These are phyloP conservation scores for Crocidura indochinensis DNA, from an alignment of 2,797 vertebrate species.

Conservation along the genomic window DNA sequence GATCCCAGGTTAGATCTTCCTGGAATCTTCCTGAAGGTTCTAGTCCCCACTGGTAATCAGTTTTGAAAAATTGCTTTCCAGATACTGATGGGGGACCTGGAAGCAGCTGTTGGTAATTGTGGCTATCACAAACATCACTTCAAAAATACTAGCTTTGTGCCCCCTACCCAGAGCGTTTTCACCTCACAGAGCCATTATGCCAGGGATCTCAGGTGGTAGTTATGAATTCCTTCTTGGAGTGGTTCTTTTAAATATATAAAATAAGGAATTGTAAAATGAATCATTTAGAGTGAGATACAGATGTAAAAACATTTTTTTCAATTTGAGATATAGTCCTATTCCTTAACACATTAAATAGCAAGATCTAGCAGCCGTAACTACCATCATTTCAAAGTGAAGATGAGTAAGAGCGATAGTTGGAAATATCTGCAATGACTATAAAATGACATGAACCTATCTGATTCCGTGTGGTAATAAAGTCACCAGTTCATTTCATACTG, in stretches of 20 bases:
- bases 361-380: conserved; percentile 54
- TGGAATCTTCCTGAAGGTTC: conserved; percentile 33
- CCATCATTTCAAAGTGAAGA: conserved; percentile 71
- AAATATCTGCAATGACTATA: conserved; percentile 62
- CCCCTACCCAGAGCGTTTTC: neutral
- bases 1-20: conserved; percentile 16
- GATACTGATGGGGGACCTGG: neutral
- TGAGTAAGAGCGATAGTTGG: conserved; percentile 67
- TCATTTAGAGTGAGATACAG: conserved; percentile 48
- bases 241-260: conserved; percentile 51
- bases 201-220: neutral
- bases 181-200: neutral
- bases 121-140: neutral
- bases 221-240: neutral
- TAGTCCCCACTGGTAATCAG: conserved; percentile 13
- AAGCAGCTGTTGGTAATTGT: neutral
- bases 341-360: conserved; percentile 58
- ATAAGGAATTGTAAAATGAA: conserved; percentile 58
- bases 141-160: neutral
- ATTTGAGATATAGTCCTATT: conserved; percentile 46
- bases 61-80: conserved; percentile 46
- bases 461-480: conserved; percentile 69
- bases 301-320: conserved; percentile 40
- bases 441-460: conserved; percentile 75
- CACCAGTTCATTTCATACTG: conserved; percentile 63